Evolutionary conservation across 2,888 invertebrate species (phyloP).

Genomic region (Hecatera dysodea): DNA sequence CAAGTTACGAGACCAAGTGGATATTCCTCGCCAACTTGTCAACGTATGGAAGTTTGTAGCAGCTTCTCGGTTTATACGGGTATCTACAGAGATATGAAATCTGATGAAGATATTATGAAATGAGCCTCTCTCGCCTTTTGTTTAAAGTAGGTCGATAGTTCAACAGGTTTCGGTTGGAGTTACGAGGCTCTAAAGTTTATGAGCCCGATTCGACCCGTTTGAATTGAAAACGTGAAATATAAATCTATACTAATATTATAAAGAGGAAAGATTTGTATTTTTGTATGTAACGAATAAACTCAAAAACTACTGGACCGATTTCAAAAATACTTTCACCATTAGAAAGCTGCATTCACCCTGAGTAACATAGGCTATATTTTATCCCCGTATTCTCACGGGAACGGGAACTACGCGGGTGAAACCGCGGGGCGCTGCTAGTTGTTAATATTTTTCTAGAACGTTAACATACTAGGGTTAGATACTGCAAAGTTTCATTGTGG

Average conservation of each 20-base stretch:
- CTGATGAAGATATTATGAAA: slow-evolving; percentile 18
- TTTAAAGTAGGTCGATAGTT: slow-evolving; percentile 53
- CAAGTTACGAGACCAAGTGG: slow-evolving; percentile 37
- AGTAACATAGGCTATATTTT: too few species aligned
- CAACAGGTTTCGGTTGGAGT: slow-evolving; percentile 52
- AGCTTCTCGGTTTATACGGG: slow-evolving; percentile 29
- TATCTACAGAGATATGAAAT: slow-evolving; percentile 18
- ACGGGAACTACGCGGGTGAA: too few species aligned
- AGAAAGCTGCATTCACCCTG: too few species aligned
- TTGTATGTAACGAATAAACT: too few species aligned
- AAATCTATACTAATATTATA: too few species aligned
- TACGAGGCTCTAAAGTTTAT: slow-evolving; percentile 38
- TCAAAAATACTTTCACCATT: too few species aligned
- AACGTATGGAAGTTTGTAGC: slow-evolving; percentile 25
- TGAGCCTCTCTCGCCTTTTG: slow-evolving; percentile 16
- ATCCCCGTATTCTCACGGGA: too few species aligned
- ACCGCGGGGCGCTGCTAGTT: too few species aligned
- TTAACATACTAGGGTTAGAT: background rate
- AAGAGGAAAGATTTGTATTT: too few species aligned
- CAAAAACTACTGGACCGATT: too few species aligned
- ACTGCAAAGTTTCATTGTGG: background rate
- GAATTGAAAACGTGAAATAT: slow-evolving; percentile 35
- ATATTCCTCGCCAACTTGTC: slow-evolving; percentile 34
- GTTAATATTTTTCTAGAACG: slow-evolving; percentile 15
- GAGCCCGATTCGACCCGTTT: slow-evolving; percentile 14